A percentile compares a stretch with the other conserved stretches of the same genome.
phyloP scores from a whole-genome alignment of 2,888 invertebrate genomes.

The Xestia c-nigrum region DNA sequence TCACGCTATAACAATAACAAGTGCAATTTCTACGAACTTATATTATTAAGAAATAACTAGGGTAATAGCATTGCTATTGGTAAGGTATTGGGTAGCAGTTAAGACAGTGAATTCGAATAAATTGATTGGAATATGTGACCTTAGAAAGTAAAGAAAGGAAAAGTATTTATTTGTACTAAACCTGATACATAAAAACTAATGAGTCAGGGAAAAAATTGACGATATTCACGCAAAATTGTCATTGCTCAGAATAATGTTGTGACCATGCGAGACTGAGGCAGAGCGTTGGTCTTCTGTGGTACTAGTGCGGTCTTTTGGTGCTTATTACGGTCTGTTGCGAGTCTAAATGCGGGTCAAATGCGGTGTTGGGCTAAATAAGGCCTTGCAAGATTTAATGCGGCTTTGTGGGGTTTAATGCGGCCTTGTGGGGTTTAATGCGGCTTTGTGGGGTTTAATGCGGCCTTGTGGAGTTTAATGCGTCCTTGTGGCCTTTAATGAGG shows the following conservation, averaged over 20 bases:
- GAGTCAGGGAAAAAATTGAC: background rate
- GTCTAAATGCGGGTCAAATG: background rate
- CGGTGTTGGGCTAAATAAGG: background rate
- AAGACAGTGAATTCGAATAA: constrained; percentile 28
- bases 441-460: background rate
- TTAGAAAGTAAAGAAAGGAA: background rate
- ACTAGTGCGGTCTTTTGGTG: background rate
- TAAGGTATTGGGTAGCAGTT: constrained; percentile 28
- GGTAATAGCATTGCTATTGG: constrained; percentile 32
- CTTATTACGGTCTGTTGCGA: background rate
- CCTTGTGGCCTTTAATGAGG: background rate
- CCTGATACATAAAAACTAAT: background rate
- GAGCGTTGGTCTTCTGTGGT: background rate
- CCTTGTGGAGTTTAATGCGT: too few species aligned
- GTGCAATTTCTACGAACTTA: constrained; percentile 61
- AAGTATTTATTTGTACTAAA: background rate
- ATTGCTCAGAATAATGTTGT: background rate
- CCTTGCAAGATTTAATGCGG: background rate
- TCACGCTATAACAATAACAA: constrained; percentile 36
- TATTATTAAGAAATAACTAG: constrained; percentile 20
- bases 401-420: background rate
- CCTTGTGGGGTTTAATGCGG: too few species aligned
- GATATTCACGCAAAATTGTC: background rate
- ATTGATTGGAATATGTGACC: background rate
- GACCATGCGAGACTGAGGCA: background rate